phyloP scores from a whole-genome alignment of 2,888 invertebrate genomes.

The Strigamia crassipes region DNA sequence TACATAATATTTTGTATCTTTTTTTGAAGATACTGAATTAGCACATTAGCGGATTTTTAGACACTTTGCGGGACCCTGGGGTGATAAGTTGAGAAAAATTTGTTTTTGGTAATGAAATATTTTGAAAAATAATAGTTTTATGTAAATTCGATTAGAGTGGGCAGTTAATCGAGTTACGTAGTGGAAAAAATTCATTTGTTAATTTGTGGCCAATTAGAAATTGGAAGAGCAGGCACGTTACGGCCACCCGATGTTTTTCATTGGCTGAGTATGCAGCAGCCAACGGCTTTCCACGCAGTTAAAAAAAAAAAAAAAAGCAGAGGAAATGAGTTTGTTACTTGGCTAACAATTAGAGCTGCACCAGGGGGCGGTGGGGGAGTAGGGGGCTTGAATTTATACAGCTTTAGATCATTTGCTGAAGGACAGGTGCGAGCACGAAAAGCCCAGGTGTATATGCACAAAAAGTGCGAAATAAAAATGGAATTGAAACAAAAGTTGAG shows the following conservation, averaged over 20 bases:
- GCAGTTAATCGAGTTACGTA: too few species aligned
- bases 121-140: too few species aligned
- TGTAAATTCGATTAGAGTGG: too few species aligned
- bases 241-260: not conserved
- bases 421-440: constrained; percentile 24
- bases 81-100: too few species aligned
- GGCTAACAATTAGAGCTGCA: constrained; percentile 8
- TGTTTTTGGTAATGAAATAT: too few species aligned
- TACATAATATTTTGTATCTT: too few species aligned
- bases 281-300: not conserved
- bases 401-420: constrained; percentile 1
- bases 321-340: not conserved
- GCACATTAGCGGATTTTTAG: too few species aligned
- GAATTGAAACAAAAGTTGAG: not conserved
- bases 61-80: too few species aligned
- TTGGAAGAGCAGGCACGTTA: not conserved
- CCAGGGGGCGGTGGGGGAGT: not conserved
- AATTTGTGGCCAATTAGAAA: not conserved
- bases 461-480: not conserved
- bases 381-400: not conserved
- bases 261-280: not conserved
- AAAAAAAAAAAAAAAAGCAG: not conserved
- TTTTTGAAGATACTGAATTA: too few species aligned
- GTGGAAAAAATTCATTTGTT: not conserved
- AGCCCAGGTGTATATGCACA: not conserved